Evolutionary conservation across 2,888 invertebrate genomes (phyloP).

Genomic region (Selenia dentaria): DNA sequence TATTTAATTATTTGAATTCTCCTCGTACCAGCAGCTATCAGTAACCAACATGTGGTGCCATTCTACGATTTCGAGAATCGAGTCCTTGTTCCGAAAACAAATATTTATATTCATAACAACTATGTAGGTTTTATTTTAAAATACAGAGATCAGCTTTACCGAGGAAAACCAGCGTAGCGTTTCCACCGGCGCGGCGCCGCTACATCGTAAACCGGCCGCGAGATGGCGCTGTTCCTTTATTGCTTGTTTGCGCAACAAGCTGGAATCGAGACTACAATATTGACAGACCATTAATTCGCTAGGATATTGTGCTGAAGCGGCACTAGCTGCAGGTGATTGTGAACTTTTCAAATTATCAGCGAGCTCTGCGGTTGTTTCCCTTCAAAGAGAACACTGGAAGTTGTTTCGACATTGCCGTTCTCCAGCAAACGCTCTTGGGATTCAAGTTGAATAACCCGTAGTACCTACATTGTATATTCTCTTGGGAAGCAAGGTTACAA

Average conservation of each 20-base stretch:
- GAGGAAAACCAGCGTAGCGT: conserved; percentile 4
- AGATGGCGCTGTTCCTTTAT: conserved; percentile 77
- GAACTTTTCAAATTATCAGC: conserved; percentile 83
- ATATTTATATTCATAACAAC: neutral
- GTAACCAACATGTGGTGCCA: no score
- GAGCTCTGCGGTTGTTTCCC: conserved; percentile 71
- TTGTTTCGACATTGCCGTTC: conserved; percentile 30
- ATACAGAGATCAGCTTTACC: conserved; percentile 11
- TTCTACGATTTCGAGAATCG: no score
- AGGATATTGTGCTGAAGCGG: conserved; percentile 82
- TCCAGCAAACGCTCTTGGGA: neutral
- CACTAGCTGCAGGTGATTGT: conserved; percentile 75
- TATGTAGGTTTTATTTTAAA: neutral
- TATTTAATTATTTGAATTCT: no score
- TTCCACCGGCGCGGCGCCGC: conserved; percentile 57
- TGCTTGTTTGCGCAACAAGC: conserved; percentile 75
- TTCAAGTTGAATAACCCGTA: neutral
- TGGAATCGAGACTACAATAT: conserved; percentile 78
- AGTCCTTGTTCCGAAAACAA: no score
- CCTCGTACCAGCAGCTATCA: no score
- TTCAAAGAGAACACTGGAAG: conserved; percentile 57
- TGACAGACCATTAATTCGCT: conserved; percentile 83
- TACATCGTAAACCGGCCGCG: conserved; percentile 64
- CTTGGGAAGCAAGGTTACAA: no score
- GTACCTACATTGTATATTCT: no score